phyloP scores from a whole-genome alignment of 2,888 invertebrate genomes.

The Drepanosiphum platanoidis region DNA sequence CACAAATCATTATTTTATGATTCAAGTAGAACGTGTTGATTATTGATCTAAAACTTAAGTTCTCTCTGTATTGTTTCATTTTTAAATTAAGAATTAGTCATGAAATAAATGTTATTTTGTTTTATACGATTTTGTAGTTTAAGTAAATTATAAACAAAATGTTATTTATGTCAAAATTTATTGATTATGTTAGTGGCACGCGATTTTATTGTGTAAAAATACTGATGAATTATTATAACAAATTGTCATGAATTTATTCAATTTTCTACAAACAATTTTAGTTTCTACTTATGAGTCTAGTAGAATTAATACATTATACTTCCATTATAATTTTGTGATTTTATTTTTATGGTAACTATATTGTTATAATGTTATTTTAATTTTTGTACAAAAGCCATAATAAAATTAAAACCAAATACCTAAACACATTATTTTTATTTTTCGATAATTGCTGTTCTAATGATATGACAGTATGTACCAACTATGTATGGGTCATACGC shows the following conservation, averaged over 20 bases:
- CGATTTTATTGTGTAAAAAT: constrained; percentile 51
- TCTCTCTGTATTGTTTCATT: constrained; percentile 4
- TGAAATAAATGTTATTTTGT: constrained; percentile 54
- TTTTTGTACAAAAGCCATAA: constrained; percentile 61
- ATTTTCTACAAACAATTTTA: constrained; percentile 38
- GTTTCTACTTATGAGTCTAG: constrained; percentile 47
- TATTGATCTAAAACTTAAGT: neutral
- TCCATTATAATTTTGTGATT: constrained; percentile 62
- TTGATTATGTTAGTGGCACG: constrained; percentile 55
- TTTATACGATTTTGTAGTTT: constrained; percentile 51
- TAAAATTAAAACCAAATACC: constrained; percentile 59
- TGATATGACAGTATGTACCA: neutral
- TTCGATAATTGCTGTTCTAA: neutral
- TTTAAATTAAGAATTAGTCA: constrained; percentile 45
- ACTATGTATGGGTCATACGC: neutral
- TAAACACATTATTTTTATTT: constrained; percentile 25
- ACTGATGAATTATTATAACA: constrained; percentile 42
- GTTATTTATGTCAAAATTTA: constrained; percentile 52
- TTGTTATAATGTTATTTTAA: constrained; percentile 61
- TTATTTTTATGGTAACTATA: constrained; percentile 57
- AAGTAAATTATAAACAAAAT: constrained; percentile 57
- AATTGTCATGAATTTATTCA: constrained; percentile 28
- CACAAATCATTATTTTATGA: neutral
- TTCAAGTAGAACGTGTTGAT: too few species aligned
- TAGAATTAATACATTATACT: constrained; percentile 50